Evolutionary conservation across 2,888 invertebrate species (phyloP).

Genomic region (Agriopis aurantiaria): DNA sequence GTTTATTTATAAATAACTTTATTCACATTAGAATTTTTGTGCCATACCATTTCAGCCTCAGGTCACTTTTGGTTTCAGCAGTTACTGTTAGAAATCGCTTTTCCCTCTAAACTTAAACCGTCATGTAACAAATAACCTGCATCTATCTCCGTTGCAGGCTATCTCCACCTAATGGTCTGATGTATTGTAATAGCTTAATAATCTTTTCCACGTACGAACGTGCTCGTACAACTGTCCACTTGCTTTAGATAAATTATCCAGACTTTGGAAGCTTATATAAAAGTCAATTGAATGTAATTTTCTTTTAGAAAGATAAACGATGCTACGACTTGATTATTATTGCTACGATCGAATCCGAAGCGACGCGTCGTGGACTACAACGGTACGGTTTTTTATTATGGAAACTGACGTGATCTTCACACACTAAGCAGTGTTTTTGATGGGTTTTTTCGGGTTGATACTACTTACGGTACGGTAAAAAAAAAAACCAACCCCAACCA

Average conservation of each 20-base stretch:
- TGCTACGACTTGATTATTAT: too few relatives aligned
- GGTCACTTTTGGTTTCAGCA: not conserved
- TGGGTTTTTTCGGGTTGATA: too few relatives aligned
- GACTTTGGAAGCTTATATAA: conserved; percentile 2
- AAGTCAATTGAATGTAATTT: conserved; percentile 10
- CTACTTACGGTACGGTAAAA: too few relatives aligned
- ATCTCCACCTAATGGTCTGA: conserved; percentile 74
- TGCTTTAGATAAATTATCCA: conserved; percentile 26
- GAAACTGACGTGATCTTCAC: too few relatives aligned
- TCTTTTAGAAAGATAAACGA: not conserved
- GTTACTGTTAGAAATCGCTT: conserved; percentile 30
- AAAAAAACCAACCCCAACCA: too few relatives aligned
- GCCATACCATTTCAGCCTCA: not conserved
- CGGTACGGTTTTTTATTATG: too few relatives aligned
- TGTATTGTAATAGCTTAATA: conserved; percentile 78
- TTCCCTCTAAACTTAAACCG: conserved; percentile 46
- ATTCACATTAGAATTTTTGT: too few relatives aligned
- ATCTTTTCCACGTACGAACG: conserved; percentile 61
- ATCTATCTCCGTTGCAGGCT: conserved; percentile 74
- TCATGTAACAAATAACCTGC: conserved; percentile 64
- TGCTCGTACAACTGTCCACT: conserved; percentile 31
- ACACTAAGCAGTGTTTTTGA: too few relatives aligned
- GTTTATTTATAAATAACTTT: too few relatives aligned
- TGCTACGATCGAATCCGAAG: too few relatives aligned
- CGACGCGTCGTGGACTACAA: too few relatives aligned